These are phyloP conservation scores for Stylophora pistillata DNA, from an alignment of 64 coral and sea anemone genomes.

Conservation along the genomic window DNA sequence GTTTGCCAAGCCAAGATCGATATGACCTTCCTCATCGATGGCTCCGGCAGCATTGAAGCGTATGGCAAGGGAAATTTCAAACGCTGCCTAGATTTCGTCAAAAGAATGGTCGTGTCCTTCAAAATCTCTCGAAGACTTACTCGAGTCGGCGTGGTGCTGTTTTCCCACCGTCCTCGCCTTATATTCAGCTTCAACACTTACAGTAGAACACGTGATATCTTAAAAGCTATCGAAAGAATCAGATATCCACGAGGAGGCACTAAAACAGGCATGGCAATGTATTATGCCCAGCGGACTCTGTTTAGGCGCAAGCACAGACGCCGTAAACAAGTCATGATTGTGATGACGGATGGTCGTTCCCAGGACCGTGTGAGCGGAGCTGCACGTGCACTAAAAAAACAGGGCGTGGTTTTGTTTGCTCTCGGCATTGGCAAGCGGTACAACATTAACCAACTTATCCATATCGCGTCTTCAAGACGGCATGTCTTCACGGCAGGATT, in stretches of 20 bases:
- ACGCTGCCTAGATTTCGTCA: slow-evolving; percentile 60
- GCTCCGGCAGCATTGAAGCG: slow-evolving; percentile 80
- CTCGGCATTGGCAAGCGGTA: slow-evolving; percentile 64
- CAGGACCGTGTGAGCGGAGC: slow-evolving; percentile 62
- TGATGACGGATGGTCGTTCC: slow-evolving; percentile 77
- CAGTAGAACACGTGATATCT: slow-evolving; percentile 17
- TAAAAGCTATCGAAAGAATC: slow-evolving; percentile 53
- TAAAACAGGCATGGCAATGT: slow-evolving; percentile 49
- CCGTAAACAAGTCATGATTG: slow-evolving; percentile 42
- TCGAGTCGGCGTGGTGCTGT: slow-evolving; percentile 55
- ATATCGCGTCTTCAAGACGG: slow-evolving; percentile 44
- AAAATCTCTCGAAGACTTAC: slow-evolving; percentile 46
- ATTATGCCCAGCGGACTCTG: background rate
- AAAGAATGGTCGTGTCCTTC: slow-evolving; percentile 62
- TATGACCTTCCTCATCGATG: slow-evolving; percentile 72
- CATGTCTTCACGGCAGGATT: slow-evolving; percentile 58
- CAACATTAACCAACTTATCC: slow-evolving; percentile 57
- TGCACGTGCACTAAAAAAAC: slow-evolving; percentile 55
- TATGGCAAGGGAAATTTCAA: slow-evolving; percentile 69
- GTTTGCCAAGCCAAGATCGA: slow-evolving; percentile 71
- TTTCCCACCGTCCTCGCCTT: slow-evolving; percentile 38
- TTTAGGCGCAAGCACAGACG: slow-evolving; percentile 2
- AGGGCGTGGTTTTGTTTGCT: slow-evolving; percentile 45
- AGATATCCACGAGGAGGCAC: slow-evolving; percentile 60
- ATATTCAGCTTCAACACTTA: slow-evolving; percentile 68